Base-by-base conservation (phyloP, 2,888 invertebrate species). In the Catonia carolina region DNA sequence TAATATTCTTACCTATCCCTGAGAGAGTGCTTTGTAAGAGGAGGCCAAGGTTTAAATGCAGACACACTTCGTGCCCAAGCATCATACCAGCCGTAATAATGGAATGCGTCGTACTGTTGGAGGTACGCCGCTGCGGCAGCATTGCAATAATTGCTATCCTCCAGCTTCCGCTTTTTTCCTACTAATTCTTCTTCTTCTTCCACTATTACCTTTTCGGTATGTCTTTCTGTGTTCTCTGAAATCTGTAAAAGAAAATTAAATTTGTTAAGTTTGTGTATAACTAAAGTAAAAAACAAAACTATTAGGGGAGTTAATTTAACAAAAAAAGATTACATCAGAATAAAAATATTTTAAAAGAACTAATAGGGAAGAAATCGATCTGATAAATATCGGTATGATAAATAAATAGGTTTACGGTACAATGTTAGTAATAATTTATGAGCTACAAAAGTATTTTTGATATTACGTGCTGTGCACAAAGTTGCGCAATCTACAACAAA, bases 41-140 rank as follows among this genome's bases (percentile, higher is more conserved):
- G 62, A 62, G 68, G 72, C 74, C 73, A 74, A 52, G 74, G 72
- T 63, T 73, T 69, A 64, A 74, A 74, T 47, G 74, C 73, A 15
- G 73, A 73, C 59, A 62, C 55, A 33, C 52, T 57, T 35, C 56
- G 47, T 15, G 56, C 56, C 59, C 61, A 64, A n/a, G 60, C 58
- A 50, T 63, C 64, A 53, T 59, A 60, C 64, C 63, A 63, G 55
- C 59, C 49, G 58, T 63, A 65, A 53, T 62, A 60, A 54, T 62
- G 63, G 56, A 60, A 60, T 51, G 63, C 60, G 56, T 69, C 67
- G 59, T 59, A 61, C 22, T 59, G 73, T 57, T 67, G 77, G 74
- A 77, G 76, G 76, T 73, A 77, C 37, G 64, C 62, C 66, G 65
- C 59, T 65, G 72, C 55, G 70, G 71, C 59, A 70, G 69, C 18